Conservation (phyloP, 2,113 vertebrate genomes). For the Probosciger aterrimus region DNA sequence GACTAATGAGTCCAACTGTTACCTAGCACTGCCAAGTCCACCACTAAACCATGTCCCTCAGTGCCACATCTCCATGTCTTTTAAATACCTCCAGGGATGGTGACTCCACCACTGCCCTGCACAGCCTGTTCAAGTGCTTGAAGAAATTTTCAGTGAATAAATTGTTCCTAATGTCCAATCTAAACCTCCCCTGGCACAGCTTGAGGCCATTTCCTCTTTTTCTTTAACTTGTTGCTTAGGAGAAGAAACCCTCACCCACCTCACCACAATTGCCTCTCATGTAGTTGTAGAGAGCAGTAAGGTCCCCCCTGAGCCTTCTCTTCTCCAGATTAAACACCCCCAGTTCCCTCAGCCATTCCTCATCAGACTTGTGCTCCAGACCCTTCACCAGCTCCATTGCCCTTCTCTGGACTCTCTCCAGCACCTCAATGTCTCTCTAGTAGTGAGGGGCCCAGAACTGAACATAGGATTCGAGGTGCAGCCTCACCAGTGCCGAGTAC, state of each 20-base stretch:
- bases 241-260: accelerated
- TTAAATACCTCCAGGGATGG: neutral
- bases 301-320: neutral
- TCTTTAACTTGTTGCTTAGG: accelerated
- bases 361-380: neutral
- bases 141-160: neutral
- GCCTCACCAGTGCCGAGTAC: neutral
- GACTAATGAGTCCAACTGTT: neutral
- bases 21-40: neutral
- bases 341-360: neutral
- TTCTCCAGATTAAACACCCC: neutral
- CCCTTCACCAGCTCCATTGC: neutral
- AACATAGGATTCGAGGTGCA: neutral
- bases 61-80: neutral
- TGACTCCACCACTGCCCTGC: neutral
- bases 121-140: neutral
- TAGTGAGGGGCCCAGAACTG: neutral
- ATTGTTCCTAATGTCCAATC: neutral
- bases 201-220: neutral
- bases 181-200: neutral
- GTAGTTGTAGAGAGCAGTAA: neutral
- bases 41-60: neutral
- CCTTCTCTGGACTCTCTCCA: neutral
- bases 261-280: too few species aligned
- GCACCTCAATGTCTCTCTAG: neutral